phyloP scores from a whole-genome alignment of 1,140 invertebrate species.

The Teleogryllus occipitalis region DNA sequence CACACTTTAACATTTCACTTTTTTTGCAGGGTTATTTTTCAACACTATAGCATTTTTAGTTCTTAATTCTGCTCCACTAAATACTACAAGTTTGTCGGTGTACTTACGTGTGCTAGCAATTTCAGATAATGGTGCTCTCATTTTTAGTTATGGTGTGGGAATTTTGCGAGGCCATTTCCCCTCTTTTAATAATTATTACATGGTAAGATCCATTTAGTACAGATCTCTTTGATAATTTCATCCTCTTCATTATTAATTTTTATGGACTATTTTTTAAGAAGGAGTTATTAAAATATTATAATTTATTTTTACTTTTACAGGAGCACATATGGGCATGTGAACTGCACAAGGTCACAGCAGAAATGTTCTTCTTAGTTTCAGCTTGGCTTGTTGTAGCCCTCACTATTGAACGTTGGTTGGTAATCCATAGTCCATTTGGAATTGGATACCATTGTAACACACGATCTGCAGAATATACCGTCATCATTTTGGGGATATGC shows the following conservation, averaged over 20 bases:
- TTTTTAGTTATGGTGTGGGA: slow-evolving; percentile 35
- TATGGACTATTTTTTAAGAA: too few species aligned
- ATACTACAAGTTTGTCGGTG: slow-evolving; percentile 31
- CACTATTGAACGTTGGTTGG: neutral
- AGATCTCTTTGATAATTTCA: too few species aligned
- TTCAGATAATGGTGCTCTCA: slow-evolving; percentile 35
- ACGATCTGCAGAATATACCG: neutral
- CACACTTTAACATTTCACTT: neutral
- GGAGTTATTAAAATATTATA: too few species aligned
- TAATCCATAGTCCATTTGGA: neutral
- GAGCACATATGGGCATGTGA: neutral
- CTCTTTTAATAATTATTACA: slow-evolving; percentile 33
- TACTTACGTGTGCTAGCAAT: slow-evolving; percentile 34
- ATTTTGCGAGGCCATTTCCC: slow-evolving; percentile 30
- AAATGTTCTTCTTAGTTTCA: neutral
- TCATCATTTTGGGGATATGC: neutral
- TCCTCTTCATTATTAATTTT: too few species aligned
- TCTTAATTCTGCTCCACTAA: slow-evolving; percentile 29
- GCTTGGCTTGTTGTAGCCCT: slow-evolving; percentile 6
- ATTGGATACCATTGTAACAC: neutral
- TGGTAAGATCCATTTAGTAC: slow-evolving; percentile 29
- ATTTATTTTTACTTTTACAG: neutral
- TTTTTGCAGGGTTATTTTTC: slow-evolving; percentile 29
- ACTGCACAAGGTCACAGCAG: neutral
- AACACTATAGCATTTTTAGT: slow-evolving; percentile 32